phyloP scores from a whole-genome alignment of 1,140 invertebrate genomes.

The Solenopsis invicta region DNA sequence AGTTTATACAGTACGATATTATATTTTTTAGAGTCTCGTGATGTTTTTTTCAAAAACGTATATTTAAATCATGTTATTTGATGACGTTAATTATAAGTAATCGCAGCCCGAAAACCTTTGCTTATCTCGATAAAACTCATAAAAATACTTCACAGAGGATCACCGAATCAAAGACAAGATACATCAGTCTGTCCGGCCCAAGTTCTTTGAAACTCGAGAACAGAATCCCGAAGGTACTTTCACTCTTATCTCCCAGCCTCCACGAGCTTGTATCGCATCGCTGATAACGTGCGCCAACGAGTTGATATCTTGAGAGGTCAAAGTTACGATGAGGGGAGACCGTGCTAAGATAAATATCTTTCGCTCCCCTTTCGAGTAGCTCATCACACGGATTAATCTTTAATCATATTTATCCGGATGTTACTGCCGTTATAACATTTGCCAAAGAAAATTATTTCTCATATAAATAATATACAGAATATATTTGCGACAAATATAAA shows the following conservation, averaged over 20 bases:
- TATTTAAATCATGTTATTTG: neutral
- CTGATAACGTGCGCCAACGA: slow-evolving; percentile 41
- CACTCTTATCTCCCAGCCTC: slow-evolving; percentile 61
- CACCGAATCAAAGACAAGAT: slow-evolving; percentile 48
- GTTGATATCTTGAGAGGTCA: slow-evolving; percentile 65
- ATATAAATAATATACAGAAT: neutral
- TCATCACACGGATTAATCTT: slow-evolving; percentile 56
- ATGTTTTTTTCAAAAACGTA: neutral
- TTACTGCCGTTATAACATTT: slow-evolving; percentile 41
- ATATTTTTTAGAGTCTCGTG: neutral
- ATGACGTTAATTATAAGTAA: slow-evolving; percentile 41
- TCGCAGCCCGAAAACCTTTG: neutral
- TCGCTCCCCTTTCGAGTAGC: slow-evolving; percentile 43
- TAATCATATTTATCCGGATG: slow-evolving; percentile 71
- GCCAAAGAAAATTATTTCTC: slow-evolving; percentile 15
- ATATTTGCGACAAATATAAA: neutral
- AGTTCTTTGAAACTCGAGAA: slow-evolving; percentile 37
- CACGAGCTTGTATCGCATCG: slow-evolving; percentile 41
- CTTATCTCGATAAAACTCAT: slow-evolving; percentile 33
- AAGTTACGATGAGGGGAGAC: slow-evolving; percentile 58
- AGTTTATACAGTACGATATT: too few relatives aligned
- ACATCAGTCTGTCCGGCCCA: neutral
- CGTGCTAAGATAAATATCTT: slow-evolving; percentile 62
- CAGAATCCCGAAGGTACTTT: slow-evolving; percentile 59
- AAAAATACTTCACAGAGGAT: slow-evolving; percentile 42